A percentile compares a stretch with the other conserved stretches of the same genome.
Evolutionary conservation across 2,113 vertebrate genomes (phyloP).

Genomic region (Gobio gobio): DNA sequence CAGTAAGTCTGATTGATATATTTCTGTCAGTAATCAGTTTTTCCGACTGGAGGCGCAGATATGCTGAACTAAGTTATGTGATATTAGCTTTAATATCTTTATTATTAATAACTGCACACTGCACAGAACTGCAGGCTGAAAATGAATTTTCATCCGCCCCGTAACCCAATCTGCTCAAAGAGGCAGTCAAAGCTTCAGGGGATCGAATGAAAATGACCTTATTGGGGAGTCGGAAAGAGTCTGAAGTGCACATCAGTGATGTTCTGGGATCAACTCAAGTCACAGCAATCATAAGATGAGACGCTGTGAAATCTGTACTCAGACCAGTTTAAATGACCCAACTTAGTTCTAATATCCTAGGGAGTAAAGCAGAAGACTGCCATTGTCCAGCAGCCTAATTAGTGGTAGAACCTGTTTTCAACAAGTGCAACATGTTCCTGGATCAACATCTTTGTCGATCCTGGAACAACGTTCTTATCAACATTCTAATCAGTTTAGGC

Average conservation of each 20-base stretch:
- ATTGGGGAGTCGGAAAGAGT: slow-evolving; percentile 4
- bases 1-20: slow-evolving; percentile 13
- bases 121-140: background rate
- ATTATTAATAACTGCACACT: slow-evolving; percentile 37
- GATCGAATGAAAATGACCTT: slow-evolving; percentile 19
- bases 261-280: slow-evolving; percentile 17
- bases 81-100: slow-evolving; percentile 36
- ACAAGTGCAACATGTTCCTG: no score
- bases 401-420: no score
- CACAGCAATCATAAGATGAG: background rate
- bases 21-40: slow-evolving; percentile 12
- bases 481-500: no score
- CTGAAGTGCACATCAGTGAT: slow-evolving; percentile 6
- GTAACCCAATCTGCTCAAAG: slow-evolving; percentile 30
- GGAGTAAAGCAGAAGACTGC: background rate
- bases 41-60: background rate
- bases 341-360: background rate
- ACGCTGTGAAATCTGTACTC: background rate
- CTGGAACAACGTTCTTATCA: no score
- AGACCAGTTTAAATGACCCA: slow-evolving; percentile 3
- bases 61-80: background rate
- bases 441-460: no score
- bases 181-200: slow-evolving; percentile 31
- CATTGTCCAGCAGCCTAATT: background rate
- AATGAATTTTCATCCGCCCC: slow-evolving; percentile 22